A percentile compares a stretch with the other conserved stretches of the same genome.
Conservation (phyloP, 2,797 vertebrate genomes). For the Coccyzus lansbergi region DNA sequence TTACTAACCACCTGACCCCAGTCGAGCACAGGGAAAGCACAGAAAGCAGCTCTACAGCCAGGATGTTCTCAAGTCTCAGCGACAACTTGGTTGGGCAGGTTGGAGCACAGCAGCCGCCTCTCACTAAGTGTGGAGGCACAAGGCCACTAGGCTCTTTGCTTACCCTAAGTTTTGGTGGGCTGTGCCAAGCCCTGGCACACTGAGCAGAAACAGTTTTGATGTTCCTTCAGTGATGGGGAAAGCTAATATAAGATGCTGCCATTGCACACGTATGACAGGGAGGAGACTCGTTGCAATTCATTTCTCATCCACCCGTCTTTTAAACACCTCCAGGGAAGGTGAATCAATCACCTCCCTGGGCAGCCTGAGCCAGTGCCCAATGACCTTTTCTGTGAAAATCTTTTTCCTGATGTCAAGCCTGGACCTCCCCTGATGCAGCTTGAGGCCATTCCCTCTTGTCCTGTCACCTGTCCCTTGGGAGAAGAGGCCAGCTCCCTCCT, state of each 20-base stretch:
- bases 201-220: background rate
- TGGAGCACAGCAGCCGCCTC: rapidly evolving
- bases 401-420: too few relatives aligned
- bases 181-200: background rate
- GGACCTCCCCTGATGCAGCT: too few relatives aligned
- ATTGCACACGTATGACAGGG: rapidly evolving
- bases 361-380: too few relatives aligned
- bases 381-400: too few relatives aligned
- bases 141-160: rapidly evolving
- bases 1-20: background rate
- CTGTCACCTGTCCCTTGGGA: too few relatives aligned
- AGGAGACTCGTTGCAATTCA: background rate
- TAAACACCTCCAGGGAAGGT: too few relatives aligned
- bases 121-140: background rate
- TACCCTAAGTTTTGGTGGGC: rapidly evolving
- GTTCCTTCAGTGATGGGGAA: background rate
- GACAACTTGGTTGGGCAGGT: rapidly evolving
- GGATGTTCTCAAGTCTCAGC: background rate
- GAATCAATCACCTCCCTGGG: too few relatives aligned
- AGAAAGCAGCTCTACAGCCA: background rate
- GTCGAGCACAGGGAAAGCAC: background rate
- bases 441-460: too few relatives aligned
- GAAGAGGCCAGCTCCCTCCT: too few relatives aligned
- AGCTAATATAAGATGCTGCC: background rate
- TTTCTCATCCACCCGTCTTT: too few relatives aligned